These are phyloP conservation scores for Baccha elongata DNA, from an alignment of 2,888 invertebrate species.

Conservation along the genomic window DNA sequence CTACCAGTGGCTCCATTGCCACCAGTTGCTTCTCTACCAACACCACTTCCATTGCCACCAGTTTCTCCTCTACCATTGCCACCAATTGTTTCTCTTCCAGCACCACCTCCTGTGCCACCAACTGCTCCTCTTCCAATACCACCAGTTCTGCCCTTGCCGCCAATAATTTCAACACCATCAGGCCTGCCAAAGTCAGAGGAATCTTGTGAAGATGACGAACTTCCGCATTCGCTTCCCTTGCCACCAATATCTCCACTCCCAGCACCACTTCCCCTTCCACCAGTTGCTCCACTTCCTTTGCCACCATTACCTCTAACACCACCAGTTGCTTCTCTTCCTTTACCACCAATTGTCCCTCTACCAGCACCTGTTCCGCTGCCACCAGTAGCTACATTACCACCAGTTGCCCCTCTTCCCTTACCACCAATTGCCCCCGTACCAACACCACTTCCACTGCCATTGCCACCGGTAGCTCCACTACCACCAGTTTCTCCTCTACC, in stretches of 20 bases:
- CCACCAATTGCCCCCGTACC: neutral
- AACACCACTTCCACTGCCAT: neutral
- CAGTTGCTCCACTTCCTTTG: too few relatives aligned
- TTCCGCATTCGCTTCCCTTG: neutral
- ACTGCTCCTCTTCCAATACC: neutral
- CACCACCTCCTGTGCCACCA: neutral
- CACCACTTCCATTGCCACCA: too few relatives aligned
- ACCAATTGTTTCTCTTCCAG: too few relatives aligned
- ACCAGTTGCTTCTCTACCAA: neutral
- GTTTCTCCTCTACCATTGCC: too few relatives aligned
- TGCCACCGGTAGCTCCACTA: neutral
- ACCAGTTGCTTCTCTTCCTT: neutral
- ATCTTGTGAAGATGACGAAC: neutral
- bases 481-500: conserved; percentile 24
- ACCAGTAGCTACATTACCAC: neutral
- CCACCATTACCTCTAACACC: too few relatives aligned
- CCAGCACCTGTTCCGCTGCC: neutral
- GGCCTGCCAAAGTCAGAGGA: neutral
- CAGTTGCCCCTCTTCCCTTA: neutral
- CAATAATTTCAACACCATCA: neutral
- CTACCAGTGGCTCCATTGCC: neutral
- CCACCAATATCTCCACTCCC: neutral
- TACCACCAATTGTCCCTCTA: neutral
- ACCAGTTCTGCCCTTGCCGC: neutral
- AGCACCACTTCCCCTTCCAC: neutral